Evolutionary conservation across 2,113 vertebrate species (phyloP), one percentile per base, ranked within the genome.

Genomic region (Silurus asotus): DNA sequence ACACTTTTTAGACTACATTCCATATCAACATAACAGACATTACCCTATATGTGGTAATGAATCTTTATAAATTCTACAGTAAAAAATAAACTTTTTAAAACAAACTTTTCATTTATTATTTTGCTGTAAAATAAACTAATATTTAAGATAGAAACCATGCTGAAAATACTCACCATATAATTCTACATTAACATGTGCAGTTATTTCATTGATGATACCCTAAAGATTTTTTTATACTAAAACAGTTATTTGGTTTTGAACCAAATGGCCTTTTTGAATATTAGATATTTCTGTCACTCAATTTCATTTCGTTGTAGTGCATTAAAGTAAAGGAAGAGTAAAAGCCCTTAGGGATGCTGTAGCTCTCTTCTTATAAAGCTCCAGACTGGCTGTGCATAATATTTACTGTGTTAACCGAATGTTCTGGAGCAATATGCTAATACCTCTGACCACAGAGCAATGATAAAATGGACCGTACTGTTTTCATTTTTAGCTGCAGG

Each of bases 401-500:
- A 61, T 80, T 53, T 83, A 58, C 65, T 58, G 51, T 70, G 49
- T 83, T 65, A 82, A 82, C 81, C 25, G 62, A 69, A 82, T 51
- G 62, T 82, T 82, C 17, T 80, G 56, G 56, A 61, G 56, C 55
- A 45, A 61, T 80, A 80, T 80, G 56, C 77, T 80, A 80, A 80
- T 80, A 61, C 28, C 13, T 45, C 51, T 72, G 25, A 69, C 81
- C 51, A 83, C 25, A 6, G 20, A 84, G 49, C 25, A n/a, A 28
- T 65, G 84, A 78, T 56, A 67, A 79, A 55, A 45, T 8, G 10
- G 17, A 77, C 49, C 23, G 49, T 64, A 17, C 58, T 85, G 56
- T 37, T 85, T 64, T 85, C 14, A 79, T 53, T 67, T 85, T 20
- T 80, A 80, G 72, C 49, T 69, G 61, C 51, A 79, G 62, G 75